Base-by-base conservation (phyloP, 1,140 invertebrate species). In the Mylabris phalerata region DNA sequence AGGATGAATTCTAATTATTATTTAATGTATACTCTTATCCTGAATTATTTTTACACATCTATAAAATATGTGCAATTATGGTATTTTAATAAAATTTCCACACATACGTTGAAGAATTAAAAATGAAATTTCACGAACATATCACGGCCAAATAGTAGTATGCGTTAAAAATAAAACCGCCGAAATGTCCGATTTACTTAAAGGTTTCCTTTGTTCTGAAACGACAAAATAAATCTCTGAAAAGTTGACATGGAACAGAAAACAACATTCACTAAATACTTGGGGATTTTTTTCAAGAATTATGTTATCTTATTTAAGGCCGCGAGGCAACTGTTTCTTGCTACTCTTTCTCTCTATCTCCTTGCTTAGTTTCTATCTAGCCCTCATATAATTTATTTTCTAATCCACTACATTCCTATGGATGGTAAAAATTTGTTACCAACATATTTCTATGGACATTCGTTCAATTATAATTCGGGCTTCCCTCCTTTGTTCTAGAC, bases 401-500 rank as follows among this genome's bases (percentile, higher is more conserved):
- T 50, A 50, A 50, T 48, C 10, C 46, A 39, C 13, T 9, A 11
- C 4, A 50, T 50, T 50, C 49, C 39, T 50, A 13, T 3, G 26
- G 50, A 52, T 52, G 40, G 50, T 52, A 43, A 52, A 52, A 52
- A 52, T 52, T 43, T 52, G 39, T 50, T 41, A 24, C 32, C 13
- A 27, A 48, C 46, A 48, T 48, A 48, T 48, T 48, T 24, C 24
- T 48, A 25, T 24, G 46, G 46, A 48, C 24, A 19, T 44, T 52
- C n/a, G 25, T 52, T 26, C 41, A 38, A 54, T 54, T 54, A 54
- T 45, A 54, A 32, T 32, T 54, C 19, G 39, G 38, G 40, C 42
- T 54, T 54, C 51, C 51, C 51, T 43, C 51, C 46, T 54, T 54
- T 54, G 51, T 54, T 54, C 51, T 46, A 46, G 42, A 45, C 51